Conservation (phyloP, 2,888 invertebrate genomes). For the Loripinus fragilis region DNA sequence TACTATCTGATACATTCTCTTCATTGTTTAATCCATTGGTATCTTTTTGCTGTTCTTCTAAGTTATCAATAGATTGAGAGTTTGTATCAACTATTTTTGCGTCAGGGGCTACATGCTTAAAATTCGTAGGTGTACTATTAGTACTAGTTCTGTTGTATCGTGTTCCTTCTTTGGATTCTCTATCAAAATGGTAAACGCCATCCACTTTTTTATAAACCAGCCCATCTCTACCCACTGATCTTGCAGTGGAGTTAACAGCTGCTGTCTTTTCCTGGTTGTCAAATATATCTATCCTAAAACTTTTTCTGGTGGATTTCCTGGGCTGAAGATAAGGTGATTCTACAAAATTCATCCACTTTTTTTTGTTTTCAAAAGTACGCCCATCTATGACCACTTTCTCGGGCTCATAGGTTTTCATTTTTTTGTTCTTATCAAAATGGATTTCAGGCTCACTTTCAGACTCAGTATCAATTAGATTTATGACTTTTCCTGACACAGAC, state of each 20-base stretch:
- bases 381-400: constrained; percentile 33
- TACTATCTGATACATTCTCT: not conserved
- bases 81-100: no score
- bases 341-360: constrained; percentile 24
- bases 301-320: not conserved
- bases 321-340: constrained; percentile 7
- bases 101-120: no score
- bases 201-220: constrained; percentile 1
- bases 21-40: not conserved
- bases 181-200: not conserved
- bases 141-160: no score
- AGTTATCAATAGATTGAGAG: no score
- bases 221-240: not conserved
- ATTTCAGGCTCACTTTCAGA: not conserved
- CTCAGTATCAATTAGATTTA: not conserved
- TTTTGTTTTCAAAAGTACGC: constrained; percentile 26
- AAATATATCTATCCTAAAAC: no score
- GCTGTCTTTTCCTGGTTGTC: not conserved
- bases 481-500: not conserved
- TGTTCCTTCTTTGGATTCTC: not conserved
- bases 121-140: no score
- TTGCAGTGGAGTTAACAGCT: not conserved
- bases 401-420: constrained; percentile 24
- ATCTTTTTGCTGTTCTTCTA: no score
- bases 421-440: not conserved